Evolutionary conservation across 1,140 invertebrate genomes (phyloP).

Genomic region (Apis florea): DNA sequence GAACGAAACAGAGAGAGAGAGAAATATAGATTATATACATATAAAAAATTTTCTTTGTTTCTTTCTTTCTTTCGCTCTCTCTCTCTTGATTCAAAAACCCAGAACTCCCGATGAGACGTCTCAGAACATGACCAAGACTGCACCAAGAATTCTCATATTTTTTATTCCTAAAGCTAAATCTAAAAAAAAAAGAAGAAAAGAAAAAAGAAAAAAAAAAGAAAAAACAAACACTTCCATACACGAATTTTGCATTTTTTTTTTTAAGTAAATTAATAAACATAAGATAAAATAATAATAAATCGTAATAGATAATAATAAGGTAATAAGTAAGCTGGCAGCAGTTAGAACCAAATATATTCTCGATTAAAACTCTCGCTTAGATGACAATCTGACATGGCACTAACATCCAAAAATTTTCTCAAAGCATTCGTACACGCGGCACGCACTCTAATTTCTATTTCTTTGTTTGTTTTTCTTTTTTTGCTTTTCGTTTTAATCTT

Average conservation of each 20-base stretch:
- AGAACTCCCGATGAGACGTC: slow-evolving; percentile 60
- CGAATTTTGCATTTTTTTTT: slow-evolving; percentile 51
- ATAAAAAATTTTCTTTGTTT: slow-evolving; percentile 27
- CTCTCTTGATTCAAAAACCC: slow-evolving; percentile 33
- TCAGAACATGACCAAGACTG: slow-evolving; percentile 65
- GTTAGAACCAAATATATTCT: slow-evolving; percentile 76
- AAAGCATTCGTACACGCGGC: slow-evolving; percentile 61
- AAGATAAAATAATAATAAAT: slow-evolving; percentile 74
- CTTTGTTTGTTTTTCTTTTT: slow-evolving; percentile 38
- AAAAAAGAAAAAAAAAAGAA: slow-evolving; percentile 73
- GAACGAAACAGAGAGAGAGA: slow-evolving; percentile 66
- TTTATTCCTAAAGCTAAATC: slow-evolving; percentile 53
- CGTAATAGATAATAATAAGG: slow-evolving; percentile 74
- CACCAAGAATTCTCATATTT: slow-evolving; percentile 71
- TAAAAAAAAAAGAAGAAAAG: slow-evolving; percentile 53
- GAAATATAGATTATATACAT: slow-evolving; percentile 65
- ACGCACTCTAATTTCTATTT: slow-evolving; percentile 59
- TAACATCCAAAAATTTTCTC: slow-evolving; percentile 68
- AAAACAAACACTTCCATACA: slow-evolving; percentile 63
- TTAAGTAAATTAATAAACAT: slow-evolving; percentile 77
- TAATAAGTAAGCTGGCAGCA: slow-evolving; percentile 78
- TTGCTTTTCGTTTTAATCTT: slow-evolving; percentile 52
- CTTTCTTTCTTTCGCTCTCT: slow-evolving; percentile 23
- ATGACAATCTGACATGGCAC: slow-evolving; percentile 78
- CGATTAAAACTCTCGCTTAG: slow-evolving; percentile 71